These are phyloP conservation scores for Heterodera filipjevi DNA, from an alignment of 2,888 invertebrate species.

Conservation along the genomic window DNA sequence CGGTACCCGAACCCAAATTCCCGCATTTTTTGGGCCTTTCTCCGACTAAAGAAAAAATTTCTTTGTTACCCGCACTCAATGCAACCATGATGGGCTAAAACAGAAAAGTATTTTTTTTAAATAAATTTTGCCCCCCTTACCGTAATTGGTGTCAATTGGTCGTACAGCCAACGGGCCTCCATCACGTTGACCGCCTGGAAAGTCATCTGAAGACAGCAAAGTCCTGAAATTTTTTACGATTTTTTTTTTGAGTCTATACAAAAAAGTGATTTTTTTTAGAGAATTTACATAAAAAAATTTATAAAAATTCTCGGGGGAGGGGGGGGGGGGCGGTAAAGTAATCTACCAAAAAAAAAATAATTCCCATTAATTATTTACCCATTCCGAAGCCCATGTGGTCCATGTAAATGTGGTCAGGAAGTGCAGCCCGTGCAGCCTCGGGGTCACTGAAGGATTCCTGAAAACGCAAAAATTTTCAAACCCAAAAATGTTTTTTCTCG, in stretches of 20 bases:
- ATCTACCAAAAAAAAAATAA: no score
- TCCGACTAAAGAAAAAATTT: no score
- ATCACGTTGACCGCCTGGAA: constrained; percentile 90
- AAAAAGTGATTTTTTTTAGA: not conserved
- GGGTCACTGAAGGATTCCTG: constrained; percentile 70
- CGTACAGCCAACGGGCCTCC: constrained; percentile 92
- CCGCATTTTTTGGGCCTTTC: no score
- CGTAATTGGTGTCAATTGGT: constrained; percentile 92
- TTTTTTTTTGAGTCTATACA: not conserved
- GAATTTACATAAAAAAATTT: no score
- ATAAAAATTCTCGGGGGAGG: no score
- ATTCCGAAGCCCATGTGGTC: constrained; percentile 99
- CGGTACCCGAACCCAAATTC: no score
- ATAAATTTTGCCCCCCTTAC: not conserved
- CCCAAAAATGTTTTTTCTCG: no score
- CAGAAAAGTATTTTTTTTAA: not conserved
- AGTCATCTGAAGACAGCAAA: constrained; percentile 66
- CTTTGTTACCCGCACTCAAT: constrained; percentile 77
- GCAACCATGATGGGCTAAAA: constrained; percentile 88
- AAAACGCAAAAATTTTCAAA: constrained; percentile 67
- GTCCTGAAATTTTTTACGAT: constrained; percentile 31
- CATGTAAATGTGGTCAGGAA: constrained; percentile 91
- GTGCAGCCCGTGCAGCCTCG: constrained; percentile 71
- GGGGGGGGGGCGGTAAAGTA: no score
- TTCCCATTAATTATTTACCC: no score